Percentiles rank a stretch among this genome's conserved stretches.
These are phyloP conservation scores for Coregonus ussuriensis DNA, from an alignment of 2,797 vertebrate species.

Conservation along the genomic window DNA sequence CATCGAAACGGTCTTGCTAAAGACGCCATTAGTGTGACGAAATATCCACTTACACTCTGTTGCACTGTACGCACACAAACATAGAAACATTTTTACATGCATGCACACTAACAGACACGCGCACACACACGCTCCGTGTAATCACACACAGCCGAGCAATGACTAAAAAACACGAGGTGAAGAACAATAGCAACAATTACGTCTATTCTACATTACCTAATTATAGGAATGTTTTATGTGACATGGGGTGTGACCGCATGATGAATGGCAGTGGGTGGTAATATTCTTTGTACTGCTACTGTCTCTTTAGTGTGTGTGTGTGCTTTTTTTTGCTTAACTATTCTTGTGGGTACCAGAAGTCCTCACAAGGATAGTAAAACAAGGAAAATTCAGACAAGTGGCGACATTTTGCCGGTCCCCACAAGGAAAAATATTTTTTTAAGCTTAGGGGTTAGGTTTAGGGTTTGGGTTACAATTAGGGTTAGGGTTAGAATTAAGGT, in stretches of 20 bases:
- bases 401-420: no score
- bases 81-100: background rate
- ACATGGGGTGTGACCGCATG: conserved; percentile 31
- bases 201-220: conserved; percentile 33
- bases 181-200: conserved; percentile 39
- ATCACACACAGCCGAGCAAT: conserved; percentile 4
- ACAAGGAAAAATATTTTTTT: no score
- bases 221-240: conserved; percentile 36
- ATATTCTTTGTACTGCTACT: background rate
- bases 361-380: no score
- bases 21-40: conserved; percentile 82
- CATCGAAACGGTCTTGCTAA: conserved; percentile 80
- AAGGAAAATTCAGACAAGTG: no score
- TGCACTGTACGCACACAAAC: conserved; percentile 60
- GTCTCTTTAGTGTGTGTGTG: conserved; percentile 18
- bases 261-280: conserved; percentile 3
- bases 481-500: no score
- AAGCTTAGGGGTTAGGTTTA: no score
- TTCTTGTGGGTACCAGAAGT: no score
- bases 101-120: background rate
- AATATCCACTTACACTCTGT: conserved; percentile 69
- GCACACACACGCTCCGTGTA: background rate
- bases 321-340: no score
- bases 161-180: conserved; percentile 56
- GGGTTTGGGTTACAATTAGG: no score